Base-by-base conservation (phyloP, 2,888 invertebrate genomes). In the Dicyrtomina minuta region DNA sequence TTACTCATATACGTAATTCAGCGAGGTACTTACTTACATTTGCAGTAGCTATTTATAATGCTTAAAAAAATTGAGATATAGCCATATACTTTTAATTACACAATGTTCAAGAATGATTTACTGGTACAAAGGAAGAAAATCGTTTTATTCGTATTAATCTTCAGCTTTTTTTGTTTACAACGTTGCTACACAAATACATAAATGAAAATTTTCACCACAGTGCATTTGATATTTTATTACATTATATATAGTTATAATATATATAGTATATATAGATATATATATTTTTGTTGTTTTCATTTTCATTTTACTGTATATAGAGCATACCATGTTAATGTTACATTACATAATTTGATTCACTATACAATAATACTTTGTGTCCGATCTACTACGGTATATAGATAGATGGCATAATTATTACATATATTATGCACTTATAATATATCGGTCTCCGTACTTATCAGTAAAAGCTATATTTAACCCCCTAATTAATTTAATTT, bases 211-310 rank as follows among this genome's bases (percentile, higher is more conserved):
- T 41, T 60, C 60, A 60, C 60, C 59, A 60, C 60, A 60, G 60
- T 60, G 60, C 60, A 60, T 33, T 60, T 60, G 60, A 60, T 60
- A 56, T 56, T 56, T 56, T 56, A 56, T 27, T 46, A 46, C 33
- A 33, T 46, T 20, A 27, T 56, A 26, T 56, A 41, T 33, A 59
- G 39, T 58, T 15, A 13, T 58, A 59, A 22, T 41, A 59, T 39
- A 15, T 59, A 59, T 12, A n/a, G n/a, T n/a, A n/a, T n/a, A 20
- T 39, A 39, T 26, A 26, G 4, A 27, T 26, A 58, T 33, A 58
- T 46, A 46, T 46, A 46, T 46, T 33, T 33, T 33, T 33, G 33
- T 33, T 33, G 33, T 33, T 33, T 33, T 33, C 33, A 33, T 33
- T 33, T 33, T 33, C 33, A 33, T 33, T 3, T 33, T 33, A 33